Conservation (phyloP, 1,140 invertebrate species). For the Drosophila navojoa region DNA sequence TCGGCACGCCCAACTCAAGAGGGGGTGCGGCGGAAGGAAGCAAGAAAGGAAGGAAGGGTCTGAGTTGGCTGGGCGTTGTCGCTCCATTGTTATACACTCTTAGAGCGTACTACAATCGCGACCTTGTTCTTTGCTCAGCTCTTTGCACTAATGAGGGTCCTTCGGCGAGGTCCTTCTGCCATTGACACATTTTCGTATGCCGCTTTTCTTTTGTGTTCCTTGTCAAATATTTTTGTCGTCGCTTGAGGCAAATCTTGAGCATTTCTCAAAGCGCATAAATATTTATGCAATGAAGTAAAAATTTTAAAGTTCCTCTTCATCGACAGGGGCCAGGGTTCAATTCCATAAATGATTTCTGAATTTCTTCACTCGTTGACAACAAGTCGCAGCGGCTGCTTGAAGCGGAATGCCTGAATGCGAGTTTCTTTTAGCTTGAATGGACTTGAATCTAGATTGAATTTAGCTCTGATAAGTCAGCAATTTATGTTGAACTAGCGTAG, state of each 20-base stretch:
- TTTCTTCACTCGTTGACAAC: too few species aligned
- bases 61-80: slow-evolving; percentile 26
- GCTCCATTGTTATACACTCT: slow-evolving; percentile 53
- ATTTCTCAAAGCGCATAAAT: slow-evolving; percentile 73
- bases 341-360: slow-evolving; percentile 13
- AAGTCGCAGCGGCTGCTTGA: neutral
- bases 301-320: slow-evolving; percentile 32
- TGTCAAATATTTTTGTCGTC: slow-evolving; percentile 67
- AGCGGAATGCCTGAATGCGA: neutral
- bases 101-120: slow-evolving; percentile 38
- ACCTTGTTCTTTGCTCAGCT: slow-evolving; percentile 68
- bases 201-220: slow-evolving; percentile 56
- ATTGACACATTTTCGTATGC: slow-evolving; percentile 65
- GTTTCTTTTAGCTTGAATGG: neutral
- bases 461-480: neutral
- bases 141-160: slow-evolving; percentile 73
- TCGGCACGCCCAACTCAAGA: slow-evolving; percentile 56
- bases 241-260: slow-evolving; percentile 55
- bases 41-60: slow-evolving; percentile 27
- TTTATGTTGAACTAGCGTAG: too few species aligned
- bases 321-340: neutral
- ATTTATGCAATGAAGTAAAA: slow-evolving; percentile 80
- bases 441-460: neutral
- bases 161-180: slow-evolving; percentile 58
- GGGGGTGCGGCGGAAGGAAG: neutral